Evolutionary conservation across 23 tunicate genomes (phyloP), one percentile per base, ranked within the genome.

Genomic region (Phallusia fumigata): DNA sequence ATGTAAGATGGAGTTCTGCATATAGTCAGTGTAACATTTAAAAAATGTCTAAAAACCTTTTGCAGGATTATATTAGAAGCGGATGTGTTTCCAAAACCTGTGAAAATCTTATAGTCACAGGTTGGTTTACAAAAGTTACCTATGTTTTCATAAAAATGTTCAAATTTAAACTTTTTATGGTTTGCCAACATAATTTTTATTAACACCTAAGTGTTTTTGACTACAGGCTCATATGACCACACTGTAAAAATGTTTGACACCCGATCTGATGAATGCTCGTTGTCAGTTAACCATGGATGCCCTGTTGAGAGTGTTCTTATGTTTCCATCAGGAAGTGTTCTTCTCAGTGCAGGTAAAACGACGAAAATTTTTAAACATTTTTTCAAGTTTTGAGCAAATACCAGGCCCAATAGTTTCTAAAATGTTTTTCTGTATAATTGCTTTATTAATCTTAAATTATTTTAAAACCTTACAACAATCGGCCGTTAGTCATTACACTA

Each of bases 271-370:
- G 34, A 74, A 26, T 40, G 73, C 31, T 75, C 83, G n/a, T 32
- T 84, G 52, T 31, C 80, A 0, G 74, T 92, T 28, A 81, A 92
- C 81, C 97, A 92, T 51, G 97, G 91, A 26, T 76, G 79, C 33
- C 91, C 91, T 52, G 91, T 92, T 19, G 97, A 92, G 80, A 87
- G 91, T 76, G 86, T 92, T 24, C 76, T 92, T n/a, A 65, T 84
- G 32, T 87, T 64, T 84, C 97, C 97, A 31, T 87, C 97, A 40
- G 91, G 91, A 26, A 81, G 86, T 36, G 33, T 92, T 24, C 75
- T 92, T 15, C 52, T 87, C 8, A 92, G 88, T 80, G 97, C 97
- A 84, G 97, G 97, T 87, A 51, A 40, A 40, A 5, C n/a, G n/a
- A n/a, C n/a, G n/a, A n/a, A n/a, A n/a, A n/a, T n/a, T n/a, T n/a